A percentile compares a stretch with the other conserved stretches of the same genome.
These are phyloP conservation scores for Vidua chalybeata DNA, from an alignment of 2,113 vertebrate genomes.

Conservation along the genomic window DNA sequence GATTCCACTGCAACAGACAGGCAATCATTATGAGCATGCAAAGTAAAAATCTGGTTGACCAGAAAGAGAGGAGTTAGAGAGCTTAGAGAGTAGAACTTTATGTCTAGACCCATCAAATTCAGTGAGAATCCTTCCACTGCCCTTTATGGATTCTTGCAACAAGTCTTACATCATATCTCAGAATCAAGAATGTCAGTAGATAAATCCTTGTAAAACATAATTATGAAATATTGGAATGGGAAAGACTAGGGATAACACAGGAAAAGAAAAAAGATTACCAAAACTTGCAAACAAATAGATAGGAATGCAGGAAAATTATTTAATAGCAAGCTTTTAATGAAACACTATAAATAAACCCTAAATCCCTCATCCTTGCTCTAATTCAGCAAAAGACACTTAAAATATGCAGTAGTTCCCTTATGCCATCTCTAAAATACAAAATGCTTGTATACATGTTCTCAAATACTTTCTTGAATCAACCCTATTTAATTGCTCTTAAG, in stretches of 20 bases:
- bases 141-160: background rate
- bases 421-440: background rate
- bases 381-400: background rate
- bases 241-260: background rate
- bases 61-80: background rate
- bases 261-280: background rate
- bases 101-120: background rate
- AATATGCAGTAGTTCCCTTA: background rate
- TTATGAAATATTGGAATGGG: background rate
- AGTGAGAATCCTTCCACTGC: background rate
- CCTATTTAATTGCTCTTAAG: background rate
- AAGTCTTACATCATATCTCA: background rate
- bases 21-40: background rate
- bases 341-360: background rate
- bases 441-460: background rate
- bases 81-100: background rate
- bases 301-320: background rate
- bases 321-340: background rate
- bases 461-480: background rate
- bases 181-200: background rate
- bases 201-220: background rate
- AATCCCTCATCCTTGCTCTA: background rate
- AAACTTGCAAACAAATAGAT: background rate
- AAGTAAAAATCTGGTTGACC: background rate
- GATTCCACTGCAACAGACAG: background rate